phyloP scores from a whole-genome alignment of 2,113 vertebrate genomes.

The Silurus asotus region DNA sequence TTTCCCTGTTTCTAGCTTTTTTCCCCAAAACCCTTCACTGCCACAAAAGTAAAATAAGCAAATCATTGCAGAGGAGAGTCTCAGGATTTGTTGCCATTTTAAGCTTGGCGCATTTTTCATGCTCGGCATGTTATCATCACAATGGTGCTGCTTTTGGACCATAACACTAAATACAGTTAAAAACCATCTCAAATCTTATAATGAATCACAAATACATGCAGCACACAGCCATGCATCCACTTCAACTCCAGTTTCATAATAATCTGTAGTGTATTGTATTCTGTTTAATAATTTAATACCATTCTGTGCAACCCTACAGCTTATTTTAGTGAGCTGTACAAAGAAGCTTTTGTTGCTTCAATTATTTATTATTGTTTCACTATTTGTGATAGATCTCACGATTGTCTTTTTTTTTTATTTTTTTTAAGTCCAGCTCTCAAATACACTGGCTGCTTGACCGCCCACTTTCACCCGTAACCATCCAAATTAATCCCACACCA shows the following conservation, averaged over 20 bases:
- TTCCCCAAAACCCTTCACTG: too few species aligned
- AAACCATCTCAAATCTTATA: not conserved
- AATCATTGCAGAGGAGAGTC: too few species aligned
- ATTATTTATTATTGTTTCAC: slow-evolving; percentile 4
- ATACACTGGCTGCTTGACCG: not conserved
- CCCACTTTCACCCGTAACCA: slow-evolving; percentile 13
- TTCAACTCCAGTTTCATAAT: not conserved
- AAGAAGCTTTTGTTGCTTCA: not conserved
- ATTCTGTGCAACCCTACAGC: not conserved
- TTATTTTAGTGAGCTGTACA: not conserved
- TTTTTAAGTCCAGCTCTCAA: not conserved
- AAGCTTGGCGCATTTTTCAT: too few species aligned
- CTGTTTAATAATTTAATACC: not conserved
- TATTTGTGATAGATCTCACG: not conserved
- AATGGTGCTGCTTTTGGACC: not conserved
- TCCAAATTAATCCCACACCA: slow-evolving; percentile 24
- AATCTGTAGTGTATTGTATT: not conserved
- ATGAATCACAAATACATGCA: too few species aligned
- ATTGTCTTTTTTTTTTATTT: too few species aligned
- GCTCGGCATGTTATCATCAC: not conserved
- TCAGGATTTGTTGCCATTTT: too few species aligned
- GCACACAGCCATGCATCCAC: not conserved
- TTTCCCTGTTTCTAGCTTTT: too few species aligned
- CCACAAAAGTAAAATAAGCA: too few species aligned
- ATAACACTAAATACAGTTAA: not conserved